Evolutionary conservation across 2,888 invertebrate species (phyloP), one percentile per base, ranked within the genome.

Genomic region (Caenorhabditis virilis): DNA sequence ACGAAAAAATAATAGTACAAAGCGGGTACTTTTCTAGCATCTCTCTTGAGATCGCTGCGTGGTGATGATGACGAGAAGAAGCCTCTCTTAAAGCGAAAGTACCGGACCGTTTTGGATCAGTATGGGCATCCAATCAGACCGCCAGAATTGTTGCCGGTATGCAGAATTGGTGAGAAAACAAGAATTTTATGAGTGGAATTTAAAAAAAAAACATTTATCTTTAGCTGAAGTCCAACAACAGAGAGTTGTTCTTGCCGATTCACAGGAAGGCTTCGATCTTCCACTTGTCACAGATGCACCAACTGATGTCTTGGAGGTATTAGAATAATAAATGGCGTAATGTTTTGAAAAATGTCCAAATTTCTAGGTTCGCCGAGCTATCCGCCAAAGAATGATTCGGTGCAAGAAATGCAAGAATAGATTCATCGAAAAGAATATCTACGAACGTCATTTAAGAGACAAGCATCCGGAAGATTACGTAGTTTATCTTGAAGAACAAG

Each of bases 331-430:
- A n/a, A n/a, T n/a, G n/a, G n/a, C n/a, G n/a, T n/a, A n/a, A n/a
- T n/a, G n/a, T n/a, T n/a, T n/a, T n/a, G n/a, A n/a, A n/a, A n/a
- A n/a, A n/a, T n/a, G n/a, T n/a, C n/a, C n/a, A n/a, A n/a, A n/a
- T n/a, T n/a, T n/a, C n/a, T n/a, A n/a, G n/a, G 59, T 54, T 4
- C 45, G 65, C 20, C 42, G 54, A 16, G 35, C 55, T 50, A 50
- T 65, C 39, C 46, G 64, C 1, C 53, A 74, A 30, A 82, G 78
- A 49, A 83, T 82, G 82, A 62, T 77, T 13, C 49, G 83, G 18
- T 83, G 83, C 54, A 75, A 73, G 53, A 58, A 53, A 35, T 83
- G 83, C 50, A 77, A 76, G 23, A 83, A 78, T 69, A 76, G 83
- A 1, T 83, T 81, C 49, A 59, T 76, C 16, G 83, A 83, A 38